Conservation (phyloP, 2,113 vertebrate genomes). For the Menidia beryllina region DNA sequence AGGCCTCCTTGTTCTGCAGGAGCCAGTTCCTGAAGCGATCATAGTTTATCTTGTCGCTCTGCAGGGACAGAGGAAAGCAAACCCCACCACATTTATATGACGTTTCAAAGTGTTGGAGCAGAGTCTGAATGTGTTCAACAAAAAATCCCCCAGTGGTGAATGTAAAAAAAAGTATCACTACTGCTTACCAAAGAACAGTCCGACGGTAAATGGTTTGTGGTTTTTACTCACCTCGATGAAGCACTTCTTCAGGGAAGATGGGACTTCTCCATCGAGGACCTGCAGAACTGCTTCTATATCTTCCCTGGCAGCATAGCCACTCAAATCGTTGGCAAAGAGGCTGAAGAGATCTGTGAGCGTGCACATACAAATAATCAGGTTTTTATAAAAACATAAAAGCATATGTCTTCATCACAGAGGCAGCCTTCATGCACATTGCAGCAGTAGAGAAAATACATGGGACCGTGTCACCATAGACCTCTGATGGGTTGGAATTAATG, state of each 20-base stretch:
- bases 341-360: conserved; percentile 93
- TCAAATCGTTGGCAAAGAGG: conserved; percentile 94
- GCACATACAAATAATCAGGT: conserved; percentile 15
- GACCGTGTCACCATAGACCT: conserved; percentile 9
- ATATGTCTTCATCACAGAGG: conserved; percentile 28
- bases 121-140: too few relatives aligned
- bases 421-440: conserved; percentile 6
- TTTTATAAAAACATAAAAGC: too few relatives aligned
- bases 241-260: conserved; percentile 91
- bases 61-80: conserved; percentile 38
- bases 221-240: conserved; percentile 89
- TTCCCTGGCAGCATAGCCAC: conserved; percentile 92
- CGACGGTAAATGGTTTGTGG: not conserved
- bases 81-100: too few relatives aligned
- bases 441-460: not conserved
- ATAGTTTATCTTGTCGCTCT: conserved; percentile 98
- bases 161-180: too few relatives aligned
- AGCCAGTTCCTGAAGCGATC: conserved; percentile 98
- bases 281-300: conserved; percentile 95
- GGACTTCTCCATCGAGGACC: conserved; percentile 94
- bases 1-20: conserved; percentile 95
- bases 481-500: not conserved
- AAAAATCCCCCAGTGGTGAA: too few relatives aligned
- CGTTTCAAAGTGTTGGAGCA: too few relatives aligned
- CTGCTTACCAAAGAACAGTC: too few relatives aligned